Conservation (phyloP, 2,888 invertebrate genomes). For the Carabus problematicus region DNA sequence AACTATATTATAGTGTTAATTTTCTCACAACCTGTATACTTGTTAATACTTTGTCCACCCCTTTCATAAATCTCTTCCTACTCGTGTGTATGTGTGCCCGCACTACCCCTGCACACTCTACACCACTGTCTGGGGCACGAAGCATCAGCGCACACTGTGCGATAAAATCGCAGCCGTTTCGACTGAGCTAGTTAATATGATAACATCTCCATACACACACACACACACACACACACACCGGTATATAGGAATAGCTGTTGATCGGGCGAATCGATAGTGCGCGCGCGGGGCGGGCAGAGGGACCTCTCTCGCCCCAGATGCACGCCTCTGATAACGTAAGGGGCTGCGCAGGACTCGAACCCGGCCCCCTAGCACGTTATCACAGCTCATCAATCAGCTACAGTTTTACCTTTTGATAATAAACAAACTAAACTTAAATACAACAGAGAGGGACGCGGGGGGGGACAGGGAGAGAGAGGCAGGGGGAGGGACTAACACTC, state of each 20-base stretch:
- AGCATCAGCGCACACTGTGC: constrained; percentile 31
- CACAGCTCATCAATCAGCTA: constrained; percentile 60
- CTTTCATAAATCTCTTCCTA: too few relatives aligned
- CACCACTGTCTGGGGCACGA: constrained; percentile 4
- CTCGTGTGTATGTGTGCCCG: not conserved
- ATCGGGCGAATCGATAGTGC: constrained; percentile 59
- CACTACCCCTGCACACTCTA: too few relatives aligned
- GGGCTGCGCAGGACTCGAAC: constrained; percentile 18
- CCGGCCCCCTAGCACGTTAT: constrained; percentile 53
- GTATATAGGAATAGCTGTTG: constrained; percentile 46
- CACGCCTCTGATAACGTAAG: constrained; percentile 40
- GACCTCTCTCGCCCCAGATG: constrained; percentile 38
- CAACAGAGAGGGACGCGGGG: constrained; percentile 39
- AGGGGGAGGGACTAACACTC: constrained; percentile 58
- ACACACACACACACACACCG: constrained; percentile 6
- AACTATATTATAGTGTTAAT: not conserved
- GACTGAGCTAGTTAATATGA: constrained; percentile 65
- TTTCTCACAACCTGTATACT: too few relatives aligned
- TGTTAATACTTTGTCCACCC: too few relatives aligned
- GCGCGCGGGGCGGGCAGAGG: constrained; percentile 27
- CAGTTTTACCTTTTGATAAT: constrained; percentile 55
- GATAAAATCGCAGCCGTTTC: constrained; percentile 64
- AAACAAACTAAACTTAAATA: constrained; percentile 50
- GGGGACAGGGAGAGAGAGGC: constrained; percentile 59
- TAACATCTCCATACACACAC: constrained; percentile 63